Percentiles rank a stretch among this genome's conserved stretches.
Evolutionary conservation across 2,113 vertebrate genomes (phyloP).

Genomic region (Andinoacara biseriatus): DNA sequence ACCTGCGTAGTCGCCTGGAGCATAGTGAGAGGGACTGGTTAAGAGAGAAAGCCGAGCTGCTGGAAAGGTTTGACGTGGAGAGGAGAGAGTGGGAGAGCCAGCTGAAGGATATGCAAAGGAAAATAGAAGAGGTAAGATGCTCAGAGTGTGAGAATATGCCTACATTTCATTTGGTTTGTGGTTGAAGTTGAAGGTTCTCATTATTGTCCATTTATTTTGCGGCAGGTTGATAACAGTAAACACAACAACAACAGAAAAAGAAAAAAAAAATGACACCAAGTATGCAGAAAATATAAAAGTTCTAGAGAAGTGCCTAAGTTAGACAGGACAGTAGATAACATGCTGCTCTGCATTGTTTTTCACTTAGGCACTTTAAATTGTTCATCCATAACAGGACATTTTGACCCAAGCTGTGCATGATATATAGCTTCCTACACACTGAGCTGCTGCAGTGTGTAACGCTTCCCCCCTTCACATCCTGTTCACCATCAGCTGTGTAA

Average conservation of each 20-base stretch:
- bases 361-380: background rate
- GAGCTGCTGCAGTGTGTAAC: slow-evolving; percentile 10
- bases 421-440: background rate
- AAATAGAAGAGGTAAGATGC: slow-evolving; percentile 92
- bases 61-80: slow-evolving; percentile 93
- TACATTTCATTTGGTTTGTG: background rate
- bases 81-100: slow-evolving; percentile 96
- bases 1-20: slow-evolving; percentile 86
- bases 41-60: slow-evolving; percentile 90
- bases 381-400: background rate
- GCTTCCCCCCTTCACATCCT: slow-evolving; percentile 50
- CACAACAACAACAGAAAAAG: background rate
- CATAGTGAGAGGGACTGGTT: slow-evolving; percentile 87
- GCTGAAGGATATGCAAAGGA: slow-evolving; percentile 94
- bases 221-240: background rate
- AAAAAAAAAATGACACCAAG: background rate
- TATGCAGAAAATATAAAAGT: background rate
- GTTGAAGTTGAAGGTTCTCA: background rate
- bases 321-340: no score
- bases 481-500: slow-evolving; percentile 49
- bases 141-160: background rate
- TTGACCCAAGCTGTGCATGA: background rate
- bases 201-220: background rate
- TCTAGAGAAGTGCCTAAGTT: background rate
- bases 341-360: no score